Evolutionary conservation across 2,888 invertebrate species (phyloP).

Genomic region (Galeruca laticollis): DNA sequence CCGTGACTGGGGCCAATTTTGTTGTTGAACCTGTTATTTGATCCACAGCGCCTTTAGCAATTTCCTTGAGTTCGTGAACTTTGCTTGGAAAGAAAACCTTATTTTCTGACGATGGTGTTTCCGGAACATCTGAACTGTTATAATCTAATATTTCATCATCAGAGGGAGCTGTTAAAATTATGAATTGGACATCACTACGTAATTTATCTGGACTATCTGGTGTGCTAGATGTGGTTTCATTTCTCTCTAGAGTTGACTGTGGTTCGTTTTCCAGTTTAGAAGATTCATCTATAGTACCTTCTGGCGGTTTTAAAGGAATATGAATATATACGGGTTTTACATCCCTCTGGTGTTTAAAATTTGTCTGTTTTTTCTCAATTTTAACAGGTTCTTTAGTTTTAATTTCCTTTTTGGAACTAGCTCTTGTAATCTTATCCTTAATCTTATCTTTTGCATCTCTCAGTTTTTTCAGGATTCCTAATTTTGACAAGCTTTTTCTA

Average conservation of each 20-base stretch:
- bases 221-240: conserved; percentile 48
- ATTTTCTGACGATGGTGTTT: conserved; percentile 59
- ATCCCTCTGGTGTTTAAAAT: conserved; percentile 39
- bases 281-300: conserved; percentile 63
- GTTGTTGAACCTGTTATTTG: conserved; percentile 54
- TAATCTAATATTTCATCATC: conserved; percentile 64
- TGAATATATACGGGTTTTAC: conserved; percentile 62
- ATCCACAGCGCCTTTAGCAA: conserved; percentile 61
- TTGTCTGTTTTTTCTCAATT: conserved; percentile 41
- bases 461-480: conserved; percentile 57
- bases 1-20: conserved; percentile 50
- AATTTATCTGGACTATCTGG: conserved; percentile 44
- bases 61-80: conserved; percentile 59
- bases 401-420: conserved; percentile 48
- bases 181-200: conserved; percentile 59
- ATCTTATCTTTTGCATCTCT: conserved; percentile 61
- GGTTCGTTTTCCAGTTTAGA: conserved; percentile 59
- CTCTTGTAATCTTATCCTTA: conserved; percentile 54
- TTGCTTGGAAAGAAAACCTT: conserved; percentile 53
- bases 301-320: conserved; percentile 64
- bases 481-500: conserved; percentile 58
- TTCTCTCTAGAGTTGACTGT: conserved; percentile 17
- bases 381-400: conserved; percentile 40
- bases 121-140: conserved; percentile 57
- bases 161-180: conserved; percentile 64